Conservation (phyloP, 2,113 vertebrate species). For the Odocoileus virginianus region DNA sequence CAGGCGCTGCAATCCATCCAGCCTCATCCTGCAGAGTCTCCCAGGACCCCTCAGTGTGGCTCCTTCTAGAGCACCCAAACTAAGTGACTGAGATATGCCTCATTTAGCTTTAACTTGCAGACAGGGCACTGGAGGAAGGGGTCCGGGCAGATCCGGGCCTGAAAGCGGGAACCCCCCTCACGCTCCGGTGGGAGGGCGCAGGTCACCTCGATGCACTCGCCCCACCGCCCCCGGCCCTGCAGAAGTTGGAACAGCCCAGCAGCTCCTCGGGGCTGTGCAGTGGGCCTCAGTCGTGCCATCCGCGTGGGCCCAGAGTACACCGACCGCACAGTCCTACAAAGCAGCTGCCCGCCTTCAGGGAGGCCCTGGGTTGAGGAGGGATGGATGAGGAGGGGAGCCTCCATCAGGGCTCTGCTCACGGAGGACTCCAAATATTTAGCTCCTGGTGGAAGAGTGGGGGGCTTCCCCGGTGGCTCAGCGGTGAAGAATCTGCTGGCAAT, state of each 20-base stretch:
- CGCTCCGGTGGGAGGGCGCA: background rate
- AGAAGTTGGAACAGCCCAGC: slow-evolving; percentile 75
- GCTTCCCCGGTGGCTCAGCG: background rate
- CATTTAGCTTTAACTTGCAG: background rate
- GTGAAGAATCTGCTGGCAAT: background rate
- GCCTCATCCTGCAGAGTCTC: background rate
- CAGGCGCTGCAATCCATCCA: background rate
- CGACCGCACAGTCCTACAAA: slow-evolving; percentile 91
- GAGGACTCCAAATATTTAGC: background rate
- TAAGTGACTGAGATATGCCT: background rate
- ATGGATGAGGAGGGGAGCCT: background rate
- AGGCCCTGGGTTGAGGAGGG: background rate
- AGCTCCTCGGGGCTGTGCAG: slow-evolving; percentile 82
- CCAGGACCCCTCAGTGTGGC: rapidly evolving
- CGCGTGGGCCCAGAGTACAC: slow-evolving; percentile 74
- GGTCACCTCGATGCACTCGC: slow-evolving; percentile 84
- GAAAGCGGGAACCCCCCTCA: background rate
- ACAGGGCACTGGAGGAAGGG: background rate
- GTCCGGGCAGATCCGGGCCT: background rate
- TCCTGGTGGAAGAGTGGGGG: background rate
- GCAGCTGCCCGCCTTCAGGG: slow-evolving; percentile 73
- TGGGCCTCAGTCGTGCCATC: slow-evolving; percentile 44
- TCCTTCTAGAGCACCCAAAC: background rate
- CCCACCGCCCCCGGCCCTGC: slow-evolving; percentile 78
- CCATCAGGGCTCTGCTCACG: background rate